Percentiles rank a stretch among this genome's conserved stretches.
phyloP scores from a whole-genome alignment of 1,140 invertebrate genomes.

The Scaptomyza pallida region DNA sequence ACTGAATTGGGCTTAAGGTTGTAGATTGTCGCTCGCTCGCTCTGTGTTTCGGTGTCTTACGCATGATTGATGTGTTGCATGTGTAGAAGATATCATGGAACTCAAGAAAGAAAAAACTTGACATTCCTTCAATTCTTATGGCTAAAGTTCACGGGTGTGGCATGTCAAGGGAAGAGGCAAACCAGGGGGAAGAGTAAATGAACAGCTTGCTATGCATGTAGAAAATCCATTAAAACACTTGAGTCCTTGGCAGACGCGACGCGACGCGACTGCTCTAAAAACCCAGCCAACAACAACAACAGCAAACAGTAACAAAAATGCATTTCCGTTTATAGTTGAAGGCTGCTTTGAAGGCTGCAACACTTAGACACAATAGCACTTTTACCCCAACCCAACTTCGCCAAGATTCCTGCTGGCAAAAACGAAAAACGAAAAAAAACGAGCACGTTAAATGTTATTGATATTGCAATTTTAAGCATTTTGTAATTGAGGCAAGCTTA shows the following conservation, averaged over 20 bases:
- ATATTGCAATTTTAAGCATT: slow-evolving; percentile 80
- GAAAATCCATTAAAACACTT: slow-evolving; percentile 80
- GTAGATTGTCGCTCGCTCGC: slow-evolving; percentile 27
- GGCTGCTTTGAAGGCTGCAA: slow-evolving; percentile 75
- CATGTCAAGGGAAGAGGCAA: background rate
- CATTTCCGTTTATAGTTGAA: slow-evolving; percentile 73
- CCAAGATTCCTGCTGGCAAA: too few relatives aligned
- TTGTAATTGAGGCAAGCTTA: slow-evolving; percentile 67
- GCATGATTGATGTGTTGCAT: slow-evolving; percentile 73
- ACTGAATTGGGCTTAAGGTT: slow-evolving; percentile 29
- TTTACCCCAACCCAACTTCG: slow-evolving; percentile 1
- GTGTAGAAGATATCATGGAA: slow-evolving; percentile 42
- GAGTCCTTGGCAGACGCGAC: slow-evolving; percentile 63
- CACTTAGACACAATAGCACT: slow-evolving; percentile 69
- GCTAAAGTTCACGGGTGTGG: slow-evolving; percentile 42
- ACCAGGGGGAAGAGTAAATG: slow-evolving; percentile 16
- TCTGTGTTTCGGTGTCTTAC: background rate
- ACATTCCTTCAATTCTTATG: slow-evolving; percentile 56
- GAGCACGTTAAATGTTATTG: slow-evolving; percentile 73
- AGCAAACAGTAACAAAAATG: slow-evolving; percentile 50
- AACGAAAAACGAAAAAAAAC: background rate
- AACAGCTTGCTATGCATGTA: slow-evolving; percentile 45
- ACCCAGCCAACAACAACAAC: slow-evolving; percentile 17
- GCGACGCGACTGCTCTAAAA: slow-evolving; percentile 50
- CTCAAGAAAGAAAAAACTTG: slow-evolving; percentile 54